Base-by-base conservation (phyloP, 1,140 invertebrate species). In the Charaxes varanes region DNA sequence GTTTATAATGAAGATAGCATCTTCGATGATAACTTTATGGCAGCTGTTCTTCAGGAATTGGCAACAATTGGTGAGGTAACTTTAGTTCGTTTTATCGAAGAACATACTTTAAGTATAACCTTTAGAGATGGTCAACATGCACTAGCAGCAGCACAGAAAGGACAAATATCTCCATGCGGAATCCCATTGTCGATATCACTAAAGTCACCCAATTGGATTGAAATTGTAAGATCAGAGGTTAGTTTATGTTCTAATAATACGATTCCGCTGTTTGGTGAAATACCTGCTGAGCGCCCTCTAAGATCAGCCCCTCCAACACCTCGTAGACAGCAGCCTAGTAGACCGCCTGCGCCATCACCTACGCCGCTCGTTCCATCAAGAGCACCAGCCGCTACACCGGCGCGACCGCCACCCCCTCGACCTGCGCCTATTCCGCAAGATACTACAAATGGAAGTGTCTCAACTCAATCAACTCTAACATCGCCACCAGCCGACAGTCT, bases 51-150 rank as follows among this genome's bases (percentile, higher is more conserved):
- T 24, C 89, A 91, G 59, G 89, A 94, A 65, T 81, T 95, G 16
- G 88, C 89, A 7, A 89, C 90, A 32, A 90, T 93, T 41, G 94
- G 94, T 3, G 93, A 96, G 74, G 92, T 96, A 0, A 93, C 97
- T 24, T 85, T 97, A n/a, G 92, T 93, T 11, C 90, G 96, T 48
- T 97, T 96, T 85, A 91, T 97, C n/a, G 88, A 87, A 26, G 93
- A 95, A 28, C 87, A 90, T 46, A 92, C 92, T 4, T 91, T 98
- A 77, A 94, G 93, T 90, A 89, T 97, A 5, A 97, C 94, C 1
- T 98, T 97, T 69, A 87, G 92, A 54, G 92, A 94, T 62, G 94
- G 95, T 0, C 90, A 93, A 57, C 90, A 90, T 45, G 95, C 96
- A 17, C 63, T 98, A 1, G 89, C 90, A 31, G 94, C 95, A 4